Evolutionary conservation across 2,888 invertebrate species (phyloP).

Genomic region (Drosophila fungiperda): DNA sequence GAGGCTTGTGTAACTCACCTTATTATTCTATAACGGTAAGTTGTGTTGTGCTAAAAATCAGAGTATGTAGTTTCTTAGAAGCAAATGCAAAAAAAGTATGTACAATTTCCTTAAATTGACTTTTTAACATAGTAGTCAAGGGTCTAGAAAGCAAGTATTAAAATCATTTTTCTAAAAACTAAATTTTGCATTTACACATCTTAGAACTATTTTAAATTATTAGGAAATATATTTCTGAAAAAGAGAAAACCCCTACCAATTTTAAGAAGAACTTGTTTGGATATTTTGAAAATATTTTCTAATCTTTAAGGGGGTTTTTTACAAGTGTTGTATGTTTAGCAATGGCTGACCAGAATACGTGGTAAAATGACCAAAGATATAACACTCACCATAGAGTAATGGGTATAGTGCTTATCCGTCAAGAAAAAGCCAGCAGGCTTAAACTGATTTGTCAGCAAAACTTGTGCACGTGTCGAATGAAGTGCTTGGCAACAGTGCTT

Average conservation of each 20-base stretch:
- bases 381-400: not conserved
- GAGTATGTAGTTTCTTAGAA: not conserved
- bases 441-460: conserved; percentile 44
- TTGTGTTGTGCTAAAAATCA: not conserved
- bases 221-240: not conserved
- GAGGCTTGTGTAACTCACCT: not conserved
- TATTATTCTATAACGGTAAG: not conserved
- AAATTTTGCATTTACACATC: not conserved
- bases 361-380: conserved; percentile 39
- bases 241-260: not conserved
- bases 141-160: not conserved
- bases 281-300: not conserved
- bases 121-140: not conserved
- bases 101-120: not conserved
- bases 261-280: not conserved
- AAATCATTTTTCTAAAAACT: not conserved
- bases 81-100: not conserved
- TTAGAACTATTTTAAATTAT: not conserved
- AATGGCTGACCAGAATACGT: conserved; percentile 43
- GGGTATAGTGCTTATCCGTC: conserved; percentile 23
- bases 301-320: not conserved
- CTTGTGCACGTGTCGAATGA: conserved; percentile 68
- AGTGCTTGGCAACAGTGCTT: conserved; percentile 55
- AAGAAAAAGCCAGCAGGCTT: conserved; percentile 3
- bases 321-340: not conserved